These are phyloP conservation scores for Torymus texanus DNA, from an alignment of 2,888 invertebrate genomes.

Conservation along the genomic window DNA sequence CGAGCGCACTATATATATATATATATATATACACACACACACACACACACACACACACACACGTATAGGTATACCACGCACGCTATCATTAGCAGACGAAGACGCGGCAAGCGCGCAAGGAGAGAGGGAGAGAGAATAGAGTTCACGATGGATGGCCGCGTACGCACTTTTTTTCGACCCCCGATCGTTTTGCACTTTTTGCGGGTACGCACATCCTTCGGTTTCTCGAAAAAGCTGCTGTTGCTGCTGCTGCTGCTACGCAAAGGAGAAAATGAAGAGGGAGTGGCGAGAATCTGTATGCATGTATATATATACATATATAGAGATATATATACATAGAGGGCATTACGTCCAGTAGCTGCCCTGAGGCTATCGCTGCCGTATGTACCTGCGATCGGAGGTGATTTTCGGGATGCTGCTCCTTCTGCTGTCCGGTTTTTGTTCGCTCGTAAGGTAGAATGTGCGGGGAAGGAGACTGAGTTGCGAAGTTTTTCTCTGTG, in stretches of 20 bases:
- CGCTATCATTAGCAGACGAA: slow-evolving; percentile 70
- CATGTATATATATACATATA: neutral
- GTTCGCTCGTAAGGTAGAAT: neutral
- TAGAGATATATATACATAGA: no score
- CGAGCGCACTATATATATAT: neutral
- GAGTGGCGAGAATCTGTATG: slow-evolving; percentile 11
- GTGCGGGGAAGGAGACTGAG: no score
- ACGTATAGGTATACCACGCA: slow-evolving; percentile 54
- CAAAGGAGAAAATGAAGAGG: slow-evolving; percentile 37
- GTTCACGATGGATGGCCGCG: slow-evolving; percentile 66
- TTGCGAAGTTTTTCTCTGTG: slow-evolving; percentile 15
- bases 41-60: no score
- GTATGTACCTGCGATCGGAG: slow-evolving; percentile 40
- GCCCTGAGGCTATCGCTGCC: slow-evolving; percentile 60
- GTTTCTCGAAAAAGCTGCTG: slow-evolving; percentile 35
- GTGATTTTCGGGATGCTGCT: slow-evolving; percentile 43
- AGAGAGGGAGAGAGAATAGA: slow-evolving; percentile 65
- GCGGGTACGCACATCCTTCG: neutral
- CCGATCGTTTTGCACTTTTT: neutral
- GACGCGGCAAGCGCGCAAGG: slow-evolving; percentile 32
- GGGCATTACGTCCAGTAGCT: slow-evolving; percentile 63
- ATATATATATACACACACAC: slow-evolving; percentile 45
- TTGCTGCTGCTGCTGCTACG: neutral
- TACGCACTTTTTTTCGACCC: slow-evolving; percentile 53
- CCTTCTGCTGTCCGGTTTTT: slow-evolving; percentile 47